phyloP scores from a whole-genome alignment of 2,113 vertebrate genomes.

The Psittacula cyanocephala region DNA sequence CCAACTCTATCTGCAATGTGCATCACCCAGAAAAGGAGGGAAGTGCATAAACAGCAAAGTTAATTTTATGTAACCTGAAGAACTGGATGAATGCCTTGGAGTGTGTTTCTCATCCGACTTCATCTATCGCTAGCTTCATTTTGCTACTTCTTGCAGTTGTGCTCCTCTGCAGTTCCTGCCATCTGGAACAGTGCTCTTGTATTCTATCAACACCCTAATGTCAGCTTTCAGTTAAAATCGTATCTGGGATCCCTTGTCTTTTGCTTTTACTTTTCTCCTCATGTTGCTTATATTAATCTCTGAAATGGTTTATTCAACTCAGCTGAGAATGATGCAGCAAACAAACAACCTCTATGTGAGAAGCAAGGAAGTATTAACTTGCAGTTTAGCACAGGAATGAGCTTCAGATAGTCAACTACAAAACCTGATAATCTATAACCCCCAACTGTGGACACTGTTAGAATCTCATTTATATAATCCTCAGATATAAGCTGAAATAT shows the following conservation, averaged over 20 bases:
- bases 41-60: neutral
- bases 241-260: neutral
- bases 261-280: neutral
- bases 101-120: neutral
- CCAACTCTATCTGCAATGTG: neutral
- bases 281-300: neutral
- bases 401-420: neutral
- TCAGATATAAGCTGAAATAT: neutral
- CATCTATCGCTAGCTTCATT: neutral
- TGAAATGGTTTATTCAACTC: neutral
- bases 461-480: neutral
- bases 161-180: conserved; percentile 1
- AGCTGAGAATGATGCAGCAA: neutral
- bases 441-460: neutral
- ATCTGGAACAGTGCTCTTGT: neutral
- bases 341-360: neutral
- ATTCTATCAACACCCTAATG: neutral
- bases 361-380: neutral
- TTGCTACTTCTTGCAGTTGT: rapidly evolving
- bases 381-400: neutral
- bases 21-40: neutral
- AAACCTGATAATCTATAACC: neutral
- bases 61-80: neutral
- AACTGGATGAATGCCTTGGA: neutral
- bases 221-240: neutral